Conservation (phyloP, 1,140 invertebrate species). For the Arctopsyche grandis region DNA sequence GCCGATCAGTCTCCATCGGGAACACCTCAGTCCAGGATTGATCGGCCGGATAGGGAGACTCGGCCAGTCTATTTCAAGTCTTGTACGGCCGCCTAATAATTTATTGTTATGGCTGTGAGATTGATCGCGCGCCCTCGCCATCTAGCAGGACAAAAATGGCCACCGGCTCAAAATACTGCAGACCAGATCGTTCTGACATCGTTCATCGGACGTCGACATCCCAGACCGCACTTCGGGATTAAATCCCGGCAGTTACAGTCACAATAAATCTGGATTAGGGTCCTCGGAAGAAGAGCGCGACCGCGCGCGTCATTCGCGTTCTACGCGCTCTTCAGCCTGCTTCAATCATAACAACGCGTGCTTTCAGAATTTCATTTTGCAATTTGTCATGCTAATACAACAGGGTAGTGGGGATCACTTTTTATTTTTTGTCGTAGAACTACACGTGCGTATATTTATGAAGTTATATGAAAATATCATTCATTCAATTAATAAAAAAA, state of each 20-base stretch:
- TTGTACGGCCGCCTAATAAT: slow-evolving; percentile 46
- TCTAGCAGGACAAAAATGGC: slow-evolving; percentile 37
- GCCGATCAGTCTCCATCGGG: too few relatives aligned
- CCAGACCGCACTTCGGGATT: not conserved
- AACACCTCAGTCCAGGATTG: too few relatives aligned
- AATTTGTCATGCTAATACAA: too few relatives aligned
- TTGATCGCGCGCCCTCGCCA: slow-evolving; percentile 41
- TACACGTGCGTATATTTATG: too few relatives aligned
- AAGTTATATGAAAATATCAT: too few relatives aligned
- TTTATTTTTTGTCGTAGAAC: too few relatives aligned
- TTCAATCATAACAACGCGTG: too few relatives aligned
- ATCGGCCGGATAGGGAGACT: not conserved
- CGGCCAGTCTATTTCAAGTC: slow-evolving; percentile 47
- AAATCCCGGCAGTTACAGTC: slow-evolving; percentile 19
- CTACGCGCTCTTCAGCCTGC: too few relatives aligned
- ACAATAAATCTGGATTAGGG: slow-evolving; percentile 26
- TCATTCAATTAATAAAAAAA: too few relatives aligned
- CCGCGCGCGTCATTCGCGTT: too few relatives aligned
- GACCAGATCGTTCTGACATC: not conserved
- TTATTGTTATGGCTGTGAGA: slow-evolving; percentile 52
- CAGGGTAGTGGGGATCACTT: too few relatives aligned
- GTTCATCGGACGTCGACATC: not conserved
- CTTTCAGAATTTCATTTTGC: too few relatives aligned
- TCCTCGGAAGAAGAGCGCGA: not conserved
- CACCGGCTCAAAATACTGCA: slow-evolving; percentile 10